Evolutionary conservation across 1,140 invertebrate genomes (phyloP), one percentile per base, ranked within the genome.

Genomic region (Diploscapter pachys): DNA sequence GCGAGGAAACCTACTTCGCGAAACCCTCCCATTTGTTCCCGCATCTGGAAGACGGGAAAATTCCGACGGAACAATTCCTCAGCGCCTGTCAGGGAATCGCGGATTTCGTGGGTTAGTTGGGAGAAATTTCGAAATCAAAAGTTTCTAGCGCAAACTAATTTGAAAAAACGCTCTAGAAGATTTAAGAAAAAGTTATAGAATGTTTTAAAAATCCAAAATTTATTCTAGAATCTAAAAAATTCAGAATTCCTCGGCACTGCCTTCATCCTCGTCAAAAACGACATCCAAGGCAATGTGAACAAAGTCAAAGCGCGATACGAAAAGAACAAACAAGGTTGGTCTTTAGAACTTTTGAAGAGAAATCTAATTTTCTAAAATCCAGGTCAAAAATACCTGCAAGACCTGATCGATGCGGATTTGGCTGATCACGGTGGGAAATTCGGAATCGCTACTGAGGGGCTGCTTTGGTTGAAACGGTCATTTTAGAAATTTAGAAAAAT

Each of bases 51-150:
- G 72, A 79, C 5, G 69, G 69, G 2, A 71, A 61, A 48, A 79
- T 79, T 64, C 78, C 78, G 11, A 79, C 78, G 5, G 78, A 78
- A n/a, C 78, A 79, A 55, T 79, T 79, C 53, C 57, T 79, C 31
- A 77, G 78, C 53, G 78, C 78, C 50, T 79, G 78, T 62, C 76
- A 79, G 52, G 78, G 78, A 70, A 79, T 79, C 61, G 77, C 78
- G 2, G 77, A 79, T 63, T 79, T 79, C 53, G 78, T 79, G 5
- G 79, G 78, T 79, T 53, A 55, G 78, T 9, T 6, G 52, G 8
- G 2, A 57, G 2, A 57, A 57, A 50, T 50, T 4, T 5, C 4
- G 51, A 62, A 31, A 31, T 31, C 31, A 31, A 65, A 49, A 13
- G 53, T 65, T 63, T 6, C 3, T 3, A n/a, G 6, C 53, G 9